phyloP scores from a whole-genome alignment of 2,888 invertebrate species.

The Caenorhabditis angaria region DNA sequence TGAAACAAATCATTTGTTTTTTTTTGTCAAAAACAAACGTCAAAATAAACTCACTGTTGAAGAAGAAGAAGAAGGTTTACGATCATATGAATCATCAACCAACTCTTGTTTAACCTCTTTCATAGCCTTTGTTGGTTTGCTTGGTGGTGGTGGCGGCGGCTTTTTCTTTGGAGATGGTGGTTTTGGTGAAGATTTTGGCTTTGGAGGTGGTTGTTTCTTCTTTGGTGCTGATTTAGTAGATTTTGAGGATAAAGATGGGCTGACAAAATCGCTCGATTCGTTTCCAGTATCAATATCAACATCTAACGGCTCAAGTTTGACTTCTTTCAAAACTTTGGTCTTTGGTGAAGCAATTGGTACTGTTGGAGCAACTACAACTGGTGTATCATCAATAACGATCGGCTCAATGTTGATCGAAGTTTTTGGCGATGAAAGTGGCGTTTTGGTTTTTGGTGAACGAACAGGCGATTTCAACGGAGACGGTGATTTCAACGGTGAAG shows the following conservation, averaged over 20 bases:
- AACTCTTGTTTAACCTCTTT: background rate
- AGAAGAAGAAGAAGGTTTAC: too few species aligned
- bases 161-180: background rate
- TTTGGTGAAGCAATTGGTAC: background rate
- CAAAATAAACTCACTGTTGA: too few species aligned
- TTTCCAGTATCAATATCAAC: background rate
- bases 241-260: background rate
- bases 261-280: background rate
- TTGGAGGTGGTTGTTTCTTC: background rate
- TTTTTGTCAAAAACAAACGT: too few species aligned
- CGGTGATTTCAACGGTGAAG: background rate
- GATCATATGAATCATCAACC: constrained; percentile 1
- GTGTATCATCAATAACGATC: background rate
- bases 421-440: background rate
- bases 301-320: background rate
- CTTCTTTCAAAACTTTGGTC: background rate
- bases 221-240: background rate
- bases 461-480: background rate
- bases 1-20: background rate
- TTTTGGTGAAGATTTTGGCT: background rate
- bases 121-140: background rate
- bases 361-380: background rate
- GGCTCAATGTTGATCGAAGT: background rate
- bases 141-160: background rate
- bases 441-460: background rate